Conservation (phyloP, 2,113 vertebrate genomes). For the rat (Rattus norvegicus) region GRCr8 NC_086020.1:146137001-146137500, state of each 20-base stretch:
- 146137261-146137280: neutral
- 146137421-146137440: neutral
- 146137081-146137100: neutral
- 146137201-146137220: neutral
- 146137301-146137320: neutral
- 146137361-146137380: neutral
- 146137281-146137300: neutral
- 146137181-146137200: neutral
- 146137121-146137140: neutral
- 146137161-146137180: neutral
- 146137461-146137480: neutral
- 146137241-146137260: neutral
- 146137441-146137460: neutral
- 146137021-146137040: neutral
- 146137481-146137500: neutral
- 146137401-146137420: neutral
- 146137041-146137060: neutral
- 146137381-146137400: neutral
- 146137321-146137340: neutral
- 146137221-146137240: neutral
- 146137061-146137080: neutral
- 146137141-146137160: no score
- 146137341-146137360: neutral
- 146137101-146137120: neutral
- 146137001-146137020: neutral